Base-by-base conservation (phyloP, 2,113 vertebrate species). In the Cacatua alba region DNA sequence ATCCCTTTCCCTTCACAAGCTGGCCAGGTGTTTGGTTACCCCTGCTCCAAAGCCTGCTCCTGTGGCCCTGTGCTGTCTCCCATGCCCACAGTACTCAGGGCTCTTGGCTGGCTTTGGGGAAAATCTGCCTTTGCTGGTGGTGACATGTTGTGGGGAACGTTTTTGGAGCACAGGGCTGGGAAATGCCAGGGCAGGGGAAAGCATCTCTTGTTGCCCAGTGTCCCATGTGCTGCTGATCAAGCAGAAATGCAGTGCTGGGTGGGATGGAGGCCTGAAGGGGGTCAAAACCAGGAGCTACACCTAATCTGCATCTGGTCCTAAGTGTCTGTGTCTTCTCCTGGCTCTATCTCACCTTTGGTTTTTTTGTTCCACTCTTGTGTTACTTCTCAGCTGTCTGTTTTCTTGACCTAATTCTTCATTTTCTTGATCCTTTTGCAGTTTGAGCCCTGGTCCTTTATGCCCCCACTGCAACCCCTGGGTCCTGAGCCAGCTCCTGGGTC, bases 141-240 rank as follows among this genome's bases (percentile, higher is more conserved):
- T 86, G 91, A 74, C 2, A 7, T 0, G 6, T 6, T 62, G 21
- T 13, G 41, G 74, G 64, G 43, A 53, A 6, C 0, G 0, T 37
- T 63, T 28, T 65, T 44, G 49, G 71, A 43, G 41, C 35, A 67
- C 67, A 84, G 8, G 10, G n/a, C 3, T 86, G 92, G 72, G 55
- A 84, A 21, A 24, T 78, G 64, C 78, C 9, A 3, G 26, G 64
- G 55, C 72, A 81, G 49, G 60, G 72, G 3, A 57, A 35, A 35
- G 35, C 14, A 14, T 41, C 49, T 92, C 44, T 7, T 49, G 49
- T 52, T 77, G 43, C 62, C 51, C 2, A 0, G 0, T 82, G 68
- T 48, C 63, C 39, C 2, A 0, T 16, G 46, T 13, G 2, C 49
- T 21, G 60, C 35, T 49, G 74, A 44, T 80, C 20, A 35, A 65